Evolutionary conservation across 2,888 invertebrate species (phyloP), one percentile per base, ranked within the genome.

Genomic region (Physocephala rufipes): DNA sequence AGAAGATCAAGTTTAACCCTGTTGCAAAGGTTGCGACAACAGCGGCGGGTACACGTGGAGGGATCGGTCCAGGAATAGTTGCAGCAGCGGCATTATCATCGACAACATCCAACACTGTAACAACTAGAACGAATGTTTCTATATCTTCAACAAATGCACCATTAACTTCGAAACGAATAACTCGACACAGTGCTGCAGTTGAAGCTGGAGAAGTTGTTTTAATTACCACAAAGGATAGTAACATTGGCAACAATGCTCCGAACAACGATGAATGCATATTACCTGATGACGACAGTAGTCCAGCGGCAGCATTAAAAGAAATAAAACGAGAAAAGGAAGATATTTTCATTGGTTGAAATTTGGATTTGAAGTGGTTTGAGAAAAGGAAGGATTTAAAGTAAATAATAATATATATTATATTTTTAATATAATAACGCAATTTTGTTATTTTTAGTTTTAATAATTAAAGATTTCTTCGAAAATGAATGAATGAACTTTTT

Each of bases 301-400:
- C 9, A 21, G 53, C 64, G 28, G 45, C 64, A 15, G 63, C 64
- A 47, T 19, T 62, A 28, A 49, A 73, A 4, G 74, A 77, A 74
- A 77, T 78, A n/a, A 78, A 78, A 71, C 61, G 73, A 66, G 78
- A 78, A 69, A 73, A 74, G 26, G 65, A 74, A 55, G 78, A 76
- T 47, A 71, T 73, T 26, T 75, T 77, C 69, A 59, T 76, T 63
- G 76, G 74, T 51, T 71, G 51, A 43, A 73, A 70, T 59, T 74
- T 70, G 66, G 28, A n/a, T 53, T 51, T 21, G 43, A 16, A 7
- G 26, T 30, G 16, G 19, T 16, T n/a, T n/a, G n/a, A n/a, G n/a
- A n/a, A n/a, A n/a, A n/a, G n/a, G n/a, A n/a, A n/a, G n/a, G 53
- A 53, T 2, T 53, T 53, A 5, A 53, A 21, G 24, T 19, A 21